Conservation (phyloP, 37 sponge, comb jelly and placozoan genomes). For the Cliona cf. orientalis region DNA sequence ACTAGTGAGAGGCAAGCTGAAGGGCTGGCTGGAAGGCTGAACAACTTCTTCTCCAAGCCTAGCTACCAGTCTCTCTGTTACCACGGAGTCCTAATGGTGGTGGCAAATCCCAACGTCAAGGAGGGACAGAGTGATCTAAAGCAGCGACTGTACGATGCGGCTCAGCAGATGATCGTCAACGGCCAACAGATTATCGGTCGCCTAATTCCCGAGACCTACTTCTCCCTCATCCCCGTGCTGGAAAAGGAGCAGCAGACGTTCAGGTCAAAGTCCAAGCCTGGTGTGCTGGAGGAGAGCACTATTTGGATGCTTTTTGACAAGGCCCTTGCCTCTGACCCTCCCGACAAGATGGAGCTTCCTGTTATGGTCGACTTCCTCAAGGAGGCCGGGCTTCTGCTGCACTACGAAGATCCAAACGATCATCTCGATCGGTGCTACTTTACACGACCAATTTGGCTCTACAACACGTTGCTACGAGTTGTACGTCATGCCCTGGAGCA, state of each 20-base stretch:
- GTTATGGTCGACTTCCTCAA: constrained; percentile 67
- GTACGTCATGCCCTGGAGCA: constrained; percentile 43
- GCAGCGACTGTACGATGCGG: constrained; percentile 69
- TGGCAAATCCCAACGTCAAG: constrained; percentile 13
- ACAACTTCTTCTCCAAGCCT: constrained; percentile 28
- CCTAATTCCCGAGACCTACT: constrained; percentile 74
- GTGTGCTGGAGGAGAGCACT: constrained; percentile 53
- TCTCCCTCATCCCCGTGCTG: constrained; percentile 44
- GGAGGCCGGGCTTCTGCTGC: constrained; percentile 65
- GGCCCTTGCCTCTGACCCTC: constrained; percentile 49
- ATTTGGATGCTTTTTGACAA: constrained; percentile 66
- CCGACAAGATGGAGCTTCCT: constrained; percentile 69
- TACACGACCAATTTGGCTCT: constrained; percentile 68
- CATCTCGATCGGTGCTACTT: constrained; percentile 73
- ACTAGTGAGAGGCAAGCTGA: constrained; percentile 36
- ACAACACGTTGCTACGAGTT: constrained; percentile 17
- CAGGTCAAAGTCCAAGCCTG: constrained; percentile 11
- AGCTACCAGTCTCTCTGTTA: constrained; percentile 34
- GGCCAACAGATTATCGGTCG: constrained; percentile 27
- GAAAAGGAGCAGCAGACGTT: constrained; percentile 45
- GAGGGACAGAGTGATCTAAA: constrained; percentile 57
- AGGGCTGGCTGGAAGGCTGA: constrained; percentile 16
- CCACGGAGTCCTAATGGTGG: constrained; percentile 51
- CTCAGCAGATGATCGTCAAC: constrained; percentile 48
- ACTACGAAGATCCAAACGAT: constrained; percentile 75